Conservation (phyloP, 1,140 invertebrate species). For the Xylocopa sonorina region DNA sequence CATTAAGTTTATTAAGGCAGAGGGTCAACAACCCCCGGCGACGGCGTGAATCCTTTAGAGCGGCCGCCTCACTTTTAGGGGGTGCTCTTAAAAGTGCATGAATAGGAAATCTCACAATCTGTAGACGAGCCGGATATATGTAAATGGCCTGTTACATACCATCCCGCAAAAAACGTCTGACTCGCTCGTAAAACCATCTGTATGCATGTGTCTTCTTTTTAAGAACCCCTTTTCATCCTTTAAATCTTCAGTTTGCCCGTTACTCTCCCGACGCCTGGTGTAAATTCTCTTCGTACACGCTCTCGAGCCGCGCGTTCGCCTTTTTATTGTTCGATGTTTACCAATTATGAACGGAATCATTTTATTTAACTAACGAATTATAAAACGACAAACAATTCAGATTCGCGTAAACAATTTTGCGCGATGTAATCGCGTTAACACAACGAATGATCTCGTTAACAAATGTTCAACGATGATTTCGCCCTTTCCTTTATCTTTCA, state of each 20-base stretch:
- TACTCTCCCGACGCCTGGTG: not conserved
- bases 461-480: not conserved
- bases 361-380: no score
- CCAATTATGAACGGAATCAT: no score
- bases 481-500: not conserved
- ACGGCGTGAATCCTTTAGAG: conserved; percentile 21
- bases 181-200: conserved; percentile 6
- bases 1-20: conserved; percentile 15
- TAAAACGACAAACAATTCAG: not conserved
- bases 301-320: no score
- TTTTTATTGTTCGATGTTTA: no score
- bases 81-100: conserved; percentile 12
- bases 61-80: conserved; percentile 10
- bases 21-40: not conserved
- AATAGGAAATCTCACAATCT: conserved; percentile 22
- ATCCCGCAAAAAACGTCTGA: not conserved
- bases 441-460: no score
- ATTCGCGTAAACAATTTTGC: not conserved
- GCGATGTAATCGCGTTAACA: no score
- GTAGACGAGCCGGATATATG: conserved; percentile 14
- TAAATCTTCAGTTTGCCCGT: not conserved
- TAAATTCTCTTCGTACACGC: not conserved
- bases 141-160: conserved; percentile 11
- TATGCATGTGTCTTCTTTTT: not conserved
- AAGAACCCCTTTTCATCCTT: not conserved